Evolutionary conservation across 2,888 invertebrate genomes (phyloP), one percentile per base, ranked within the genome.

Genomic region (Sclerodermus sp.): DNA sequence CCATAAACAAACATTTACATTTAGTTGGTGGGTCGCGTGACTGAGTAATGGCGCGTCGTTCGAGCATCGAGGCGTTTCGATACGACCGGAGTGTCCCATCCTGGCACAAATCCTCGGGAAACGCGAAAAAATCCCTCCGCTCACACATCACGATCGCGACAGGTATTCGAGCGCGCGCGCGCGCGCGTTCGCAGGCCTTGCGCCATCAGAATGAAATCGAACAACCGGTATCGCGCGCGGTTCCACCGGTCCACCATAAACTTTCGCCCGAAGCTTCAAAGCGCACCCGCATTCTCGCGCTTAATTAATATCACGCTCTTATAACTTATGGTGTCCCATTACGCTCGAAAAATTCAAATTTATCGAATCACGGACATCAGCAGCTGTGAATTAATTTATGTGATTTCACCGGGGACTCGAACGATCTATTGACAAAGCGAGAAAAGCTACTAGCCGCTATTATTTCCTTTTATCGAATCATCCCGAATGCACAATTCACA

Each of bases 1-100:
- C 70, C n/a, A 73, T 74, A 73, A 73, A 74, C 73, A 70, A 74
- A 72, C 74, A 74, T 74, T 75, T 72, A 67, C 74, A 73, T 74
- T 74, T 75, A 75, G 74, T 75, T 71, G 74, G 72, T 68, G 65
- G 67, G 59, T 57, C 65, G 64, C 64, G 66, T 61, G 62, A 55
- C 66, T 68, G 66, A 64, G 62, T 64, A 66, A 64, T 68, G 60
- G 62, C 56, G 55, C 53, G 49, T 45, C 60, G 62, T 62, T 58
- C 68, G 64, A 68, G 61, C 65, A 68, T 64, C 65, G 65, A 65
- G 57, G 45, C 57, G 53, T 61, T 65, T 57, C 64, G 64, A 58
- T 60, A 57, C 55, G 32, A 44, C 44, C 46, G 48, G 53, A 52
- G 49, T 51, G 8, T 3, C 56, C 53, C 54, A 49, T 51, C 51